Conservation (phyloP, 2,888 invertebrate species). For the Callyntrura sp. region DNA sequence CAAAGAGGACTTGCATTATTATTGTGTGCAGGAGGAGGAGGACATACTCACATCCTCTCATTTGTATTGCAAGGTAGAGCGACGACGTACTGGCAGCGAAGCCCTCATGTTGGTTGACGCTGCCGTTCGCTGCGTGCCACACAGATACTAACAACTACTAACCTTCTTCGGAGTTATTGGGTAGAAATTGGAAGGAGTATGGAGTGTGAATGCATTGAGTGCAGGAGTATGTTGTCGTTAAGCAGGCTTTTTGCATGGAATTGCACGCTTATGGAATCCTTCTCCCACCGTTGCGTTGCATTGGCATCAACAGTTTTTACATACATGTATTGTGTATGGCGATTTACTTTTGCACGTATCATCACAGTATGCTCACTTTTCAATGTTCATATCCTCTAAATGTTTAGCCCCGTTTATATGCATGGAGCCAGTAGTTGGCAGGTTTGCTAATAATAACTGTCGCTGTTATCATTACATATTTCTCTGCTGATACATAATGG, state of each 20-base stretch:
- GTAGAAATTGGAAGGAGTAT: background rate
- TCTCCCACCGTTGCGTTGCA: slow-evolving; percentile 8
- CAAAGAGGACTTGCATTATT: too few species aligned
- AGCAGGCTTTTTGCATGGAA: slow-evolving; percentile 31
- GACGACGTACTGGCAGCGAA: background rate
- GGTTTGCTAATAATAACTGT: background rate
- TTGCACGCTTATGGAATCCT: slow-evolving; percentile 43
- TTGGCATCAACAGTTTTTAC: background rate
- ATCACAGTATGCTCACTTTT: background rate
- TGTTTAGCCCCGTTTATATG: background rate
- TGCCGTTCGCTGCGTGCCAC: background rate
- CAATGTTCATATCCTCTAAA: background rate
- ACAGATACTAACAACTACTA: background rate
- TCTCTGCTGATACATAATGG: background rate
- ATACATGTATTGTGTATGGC: background rate
- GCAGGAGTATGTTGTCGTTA: slow-evolving; percentile 1
- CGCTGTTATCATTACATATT: background rate
- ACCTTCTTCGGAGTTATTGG: background rate
- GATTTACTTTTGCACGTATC: slow-evolving; percentile 4
- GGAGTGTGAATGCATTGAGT: slow-evolving; percentile 39
- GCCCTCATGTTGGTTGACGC: background rate
- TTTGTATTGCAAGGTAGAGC: slow-evolving; percentile 3
- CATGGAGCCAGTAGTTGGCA: background rate
- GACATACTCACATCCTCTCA: background rate
- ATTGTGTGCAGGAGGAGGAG: slow-evolving; percentile 14